These are phyloP conservation scores for Apis laboriosa DNA, from an alignment of 1,140 invertebrate species.

Conservation along the genomic window DNA sequence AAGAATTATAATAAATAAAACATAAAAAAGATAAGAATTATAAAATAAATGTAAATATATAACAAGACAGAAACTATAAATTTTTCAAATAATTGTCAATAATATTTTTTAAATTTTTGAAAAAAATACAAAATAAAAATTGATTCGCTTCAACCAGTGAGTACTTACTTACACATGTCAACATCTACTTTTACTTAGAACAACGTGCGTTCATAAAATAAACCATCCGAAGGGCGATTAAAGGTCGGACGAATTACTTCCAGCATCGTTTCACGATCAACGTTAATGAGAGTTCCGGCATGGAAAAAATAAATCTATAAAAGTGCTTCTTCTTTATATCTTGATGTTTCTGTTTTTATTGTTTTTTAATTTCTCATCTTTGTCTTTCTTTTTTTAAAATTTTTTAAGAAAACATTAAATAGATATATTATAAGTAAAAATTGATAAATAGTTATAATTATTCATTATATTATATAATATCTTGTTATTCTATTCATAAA, in stretches of 20 bases:
- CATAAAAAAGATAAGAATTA: no score
- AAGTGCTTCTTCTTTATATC: not conserved
- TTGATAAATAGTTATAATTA: no score
- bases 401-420: not conserved
- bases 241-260: slow-evolving; percentile 25
- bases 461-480: no score
- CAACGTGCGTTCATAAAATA: slow-evolving; percentile 24
- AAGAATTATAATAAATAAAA: no score
- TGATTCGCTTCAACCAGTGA: not conserved
- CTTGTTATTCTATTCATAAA: no score
- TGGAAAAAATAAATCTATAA: slow-evolving; percentile 27
- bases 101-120: no score
- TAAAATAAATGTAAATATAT: no score
- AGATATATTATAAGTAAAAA: no score
- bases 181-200: not conserved
- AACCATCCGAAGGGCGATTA: slow-evolving; percentile 21
- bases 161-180: not conserved
- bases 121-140: not conserved
- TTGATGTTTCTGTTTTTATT: not conserved
- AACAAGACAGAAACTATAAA: no score
- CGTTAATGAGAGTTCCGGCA: slow-evolving; percentile 26
- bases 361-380: not conserved
- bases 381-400: not conserved
- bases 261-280: slow-evolving; percentile 1
- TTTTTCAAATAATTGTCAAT: no score